Conservation (phyloP, 2,888 invertebrate species). For the Odontocolon sp. region DNA sequence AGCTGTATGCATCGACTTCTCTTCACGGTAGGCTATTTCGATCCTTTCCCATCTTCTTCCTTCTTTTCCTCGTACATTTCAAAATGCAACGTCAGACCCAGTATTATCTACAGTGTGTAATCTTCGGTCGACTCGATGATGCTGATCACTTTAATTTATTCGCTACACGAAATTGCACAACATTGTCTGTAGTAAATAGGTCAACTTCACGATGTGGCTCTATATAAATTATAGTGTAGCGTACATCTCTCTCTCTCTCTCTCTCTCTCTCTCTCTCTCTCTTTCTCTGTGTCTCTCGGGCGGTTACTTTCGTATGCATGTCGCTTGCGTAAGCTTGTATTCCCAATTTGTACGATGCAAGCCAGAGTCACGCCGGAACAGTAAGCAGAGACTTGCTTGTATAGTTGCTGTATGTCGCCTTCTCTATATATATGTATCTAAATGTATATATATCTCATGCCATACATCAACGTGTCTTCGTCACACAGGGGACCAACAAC, state of each 20-base stretch:
- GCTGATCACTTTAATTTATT: no score
- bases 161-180: no score
- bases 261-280: slow-evolving; percentile 7
- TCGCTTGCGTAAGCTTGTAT: slow-evolving; percentile 24
- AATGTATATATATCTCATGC: no score
- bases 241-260: background rate
- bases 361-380: background rate
- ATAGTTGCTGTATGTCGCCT: background rate
- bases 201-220: no score
- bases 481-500: slow-evolving; percentile 24
- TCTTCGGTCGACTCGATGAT: no score
- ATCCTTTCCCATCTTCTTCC: background rate
- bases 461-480: no score
- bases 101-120: no score
- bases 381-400: background rate
- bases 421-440: no score
- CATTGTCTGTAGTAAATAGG: no score
- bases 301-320: slow-evolving; percentile 35
- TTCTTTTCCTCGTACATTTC: background rate
- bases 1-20: slow-evolving; percentile 71
- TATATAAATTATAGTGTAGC: no score
- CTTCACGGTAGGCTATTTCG: background rate
- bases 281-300: slow-evolving; percentile 34
- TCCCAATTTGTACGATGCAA: slow-evolving; percentile 41
- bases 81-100: no score